Evolutionary conservation across 92 coral and sea anemone genomes (phyloP), one percentile per base, ranked within the genome.

Genomic region (Phenganax stokvisi): DNA sequence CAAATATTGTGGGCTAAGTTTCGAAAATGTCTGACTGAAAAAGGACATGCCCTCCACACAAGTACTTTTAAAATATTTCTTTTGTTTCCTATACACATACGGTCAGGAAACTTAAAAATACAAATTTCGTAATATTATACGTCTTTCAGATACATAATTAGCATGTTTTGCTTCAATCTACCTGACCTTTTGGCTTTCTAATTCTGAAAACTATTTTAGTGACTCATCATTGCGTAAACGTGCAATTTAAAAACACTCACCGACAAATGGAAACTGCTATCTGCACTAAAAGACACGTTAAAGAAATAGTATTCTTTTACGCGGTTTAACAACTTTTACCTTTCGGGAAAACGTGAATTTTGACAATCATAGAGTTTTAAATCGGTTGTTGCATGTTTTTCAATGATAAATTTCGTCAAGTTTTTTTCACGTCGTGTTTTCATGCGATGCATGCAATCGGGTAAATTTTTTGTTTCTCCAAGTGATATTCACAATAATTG

Each of bases 191-290:
- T 68, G n/a, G 73, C 54, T 68, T 13, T 17, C 16, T 68, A 28
- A 68, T 68, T 13, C 73, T 68, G 73, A 68, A 68, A 68, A 68
- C 15, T 30, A 68, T 68, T 13, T 68, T 68, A 68, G 29, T 68
- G 54, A 68, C 1, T 61, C 28, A 28, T 61, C 25, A 15, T 61
- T 12, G 13, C 25, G 3, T 15, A 61, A 8, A 28, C 67, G 67
- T 61, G 67, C n/a, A 61, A 61, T 15, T 37, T 37, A 5, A 5
- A 37, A 37, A 5, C 5, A 5, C 47, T 37, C 47, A 37, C 47
- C 47, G 5, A 37, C 2, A 5, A 37, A 37, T 37, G 47, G 47
- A 37, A 37, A 37, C 5, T 1, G 47, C 47, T 37, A 5, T 37
- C 47, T 37, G 47, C 47, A 5, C 47, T 37, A 37, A 37, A 37